Base-by-base conservation (phyloP, 53 echinoderm and acorn worm species). In the Zoroaster sp. region DNA sequence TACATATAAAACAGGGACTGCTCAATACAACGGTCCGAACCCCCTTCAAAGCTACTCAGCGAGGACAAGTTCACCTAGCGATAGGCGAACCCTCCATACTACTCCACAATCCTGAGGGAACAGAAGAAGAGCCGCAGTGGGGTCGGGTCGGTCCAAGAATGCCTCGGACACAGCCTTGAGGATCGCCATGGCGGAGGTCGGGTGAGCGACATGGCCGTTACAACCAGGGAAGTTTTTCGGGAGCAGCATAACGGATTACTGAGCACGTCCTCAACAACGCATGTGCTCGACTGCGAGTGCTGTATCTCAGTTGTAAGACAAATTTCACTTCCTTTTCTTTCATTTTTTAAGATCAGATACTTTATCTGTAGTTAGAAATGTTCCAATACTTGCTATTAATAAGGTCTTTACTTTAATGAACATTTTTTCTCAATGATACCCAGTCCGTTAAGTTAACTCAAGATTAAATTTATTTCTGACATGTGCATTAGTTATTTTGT, bases 261-360 rank as follows among this genome's bases (percentile, higher is more conserved):
- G 37, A 69, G 78, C 31, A 79, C 89, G 0, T 85, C 88, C 18
- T 88, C 92, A 15, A 90, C 93, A 3, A 90, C 88, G 10, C 83
- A 90, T 37, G 90, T 93, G 35, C 76, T 83, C 17, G 90, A 93
- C 83, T 93, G 93, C 67, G 93, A 93, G 55, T 93, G 93, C 88
- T 90, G 90, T 42, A 93, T 93, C 51, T 93, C 93, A 53, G 93
- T 93, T 25, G 93, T 93, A 88, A 93, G 93, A 78, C 23, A 85
- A 1, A 10, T 59, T 75, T 12, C 40, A 63, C 13, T 0, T 14
- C 37, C 28, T 3, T 70, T 28, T 70, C 34, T n/a, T n/a, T n/a
- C n/a, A n/a, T n/a, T n/a, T n/a, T n/a, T n/a, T n/a, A n/a, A n/a
- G n/a, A n/a, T n/a, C n/a, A n/a, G n/a, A n/a, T n/a, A n/a, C n/a